Percentiles rank a stretch among this genome's conserved stretches.
Conservation (phyloP, 2,797 vertebrate species). For the Lepus townsendii region DNA sequence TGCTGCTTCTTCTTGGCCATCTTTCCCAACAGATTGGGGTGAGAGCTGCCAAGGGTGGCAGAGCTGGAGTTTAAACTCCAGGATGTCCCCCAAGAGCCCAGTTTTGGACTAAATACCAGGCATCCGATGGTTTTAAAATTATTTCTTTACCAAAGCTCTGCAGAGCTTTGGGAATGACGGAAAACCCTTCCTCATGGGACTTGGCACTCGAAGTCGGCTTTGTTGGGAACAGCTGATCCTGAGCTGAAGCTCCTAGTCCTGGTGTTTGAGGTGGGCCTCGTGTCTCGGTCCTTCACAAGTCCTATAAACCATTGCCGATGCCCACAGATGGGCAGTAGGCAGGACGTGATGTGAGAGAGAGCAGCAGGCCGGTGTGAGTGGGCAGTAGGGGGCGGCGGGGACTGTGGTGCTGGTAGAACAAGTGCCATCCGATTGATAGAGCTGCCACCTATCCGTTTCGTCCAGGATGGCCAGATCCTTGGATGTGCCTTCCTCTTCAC, state of each 20-base stretch:
- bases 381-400: fast-evolving
- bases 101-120: background rate
- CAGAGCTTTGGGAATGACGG: background rate
- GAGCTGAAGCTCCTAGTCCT: background rate
- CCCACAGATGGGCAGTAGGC: background rate
- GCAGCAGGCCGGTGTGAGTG: fast-evolving
- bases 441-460: background rate
- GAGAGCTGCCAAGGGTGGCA: no score
- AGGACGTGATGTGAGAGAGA: background rate
- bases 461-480: background rate
- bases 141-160: no score
- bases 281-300: background rate
- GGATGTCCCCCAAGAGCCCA: background rate
- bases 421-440: fast-evolving
- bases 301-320: background rate
- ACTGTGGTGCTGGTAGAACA: background rate
- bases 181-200: background rate
- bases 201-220: background rate
- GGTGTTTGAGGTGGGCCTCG: background rate
- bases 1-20: no score
- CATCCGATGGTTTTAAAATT: background rate
- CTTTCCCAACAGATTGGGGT: no score
- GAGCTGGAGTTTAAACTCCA: background rate
- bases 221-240: background rate
- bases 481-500: no score